Conservation (phyloP, 2,888 invertebrate genomes). For the Oxyteleia sp. region DNA sequence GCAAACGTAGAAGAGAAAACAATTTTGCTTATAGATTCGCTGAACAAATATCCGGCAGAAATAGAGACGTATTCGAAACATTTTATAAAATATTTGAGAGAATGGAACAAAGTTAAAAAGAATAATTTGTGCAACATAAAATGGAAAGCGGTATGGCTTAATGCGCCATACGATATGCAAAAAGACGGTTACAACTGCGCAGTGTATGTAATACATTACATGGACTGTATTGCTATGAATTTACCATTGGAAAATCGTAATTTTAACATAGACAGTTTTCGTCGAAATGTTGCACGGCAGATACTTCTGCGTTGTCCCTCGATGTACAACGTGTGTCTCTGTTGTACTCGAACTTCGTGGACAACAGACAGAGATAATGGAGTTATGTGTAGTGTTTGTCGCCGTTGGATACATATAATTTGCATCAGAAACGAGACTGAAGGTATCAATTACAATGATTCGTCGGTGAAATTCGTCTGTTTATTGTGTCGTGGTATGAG, state of each 20-base stretch:
- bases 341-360: no score
- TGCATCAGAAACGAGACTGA: not conserved
- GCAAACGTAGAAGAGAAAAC: not conserved
- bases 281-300: not conserved
- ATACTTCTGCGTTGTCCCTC: not conserved
- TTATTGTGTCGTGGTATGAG: not conserved
- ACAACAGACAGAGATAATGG: no score
- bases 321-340: not conserved
- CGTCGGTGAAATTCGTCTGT: not conserved
- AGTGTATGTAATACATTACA: conserved; percentile 2
- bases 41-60: no score
- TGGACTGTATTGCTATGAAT: conserved; percentile 3
- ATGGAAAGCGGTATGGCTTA: not conserved
- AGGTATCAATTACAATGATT: not conserved
- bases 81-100: conserved; percentile 9
- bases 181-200: conserved; percentile 2
- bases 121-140: conserved; percentile 3
- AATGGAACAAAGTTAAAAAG: not conserved
- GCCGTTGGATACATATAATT: not conserved
- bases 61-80: no score
- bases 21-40: not conserved
- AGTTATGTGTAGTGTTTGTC: conserved; percentile 13
- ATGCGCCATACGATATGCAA: conserved; percentile 7
- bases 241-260: not conserved
- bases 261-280: not conserved